Base-by-base conservation (phyloP, 30 jellyfish, hydroid and myxozoan genomes). In the Aurelia sp. region DNA sequence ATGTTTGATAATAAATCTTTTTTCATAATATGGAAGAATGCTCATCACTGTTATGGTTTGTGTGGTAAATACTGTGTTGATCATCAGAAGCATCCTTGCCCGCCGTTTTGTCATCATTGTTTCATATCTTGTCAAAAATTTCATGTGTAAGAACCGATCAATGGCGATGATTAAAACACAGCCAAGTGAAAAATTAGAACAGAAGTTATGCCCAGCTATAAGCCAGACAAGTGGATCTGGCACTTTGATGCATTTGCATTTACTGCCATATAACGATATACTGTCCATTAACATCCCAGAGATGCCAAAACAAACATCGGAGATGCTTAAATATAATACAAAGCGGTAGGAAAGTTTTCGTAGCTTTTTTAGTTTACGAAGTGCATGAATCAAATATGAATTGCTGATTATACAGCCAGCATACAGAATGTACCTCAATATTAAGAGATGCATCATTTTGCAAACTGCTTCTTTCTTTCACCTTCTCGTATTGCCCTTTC, bases 121-220 rank as follows among this genome's bases (percentile, higher is more conserved):
- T 3, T 44, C 30, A 47, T 83, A 83, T 22, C 68, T 18, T 21
- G 58, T 16, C 40, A 64, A 11, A 27, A 19, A 72, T 27, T 62
- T 71, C 86, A 83, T 71, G 92, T 83, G 92, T 8, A 83, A 15
- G 31, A 51, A 83, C 16, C 92, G 92, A 48, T 83, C 92, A 20
- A 83, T 44, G 3, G 86, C 76, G 3, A 83, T 61, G 47, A 71
- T 83, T 50, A 83, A 37, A 37, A 83, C 19, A 27, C 61, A 35
- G 4, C 60, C 84, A 9, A 52, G 64, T 16, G 92, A 83, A 41
- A 83, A 67, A 22, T 71, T 72, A 35, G 53, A 51, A 79, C 31
- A 83, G 72, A 83, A 67, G 48, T n/a, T 20, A 21, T 58, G 76
- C n/a, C 27, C n/a, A 18, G 73, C 80, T 4, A 70, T 3, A 13